These are phyloP conservation scores for Muricea muricata DNA, from an alignment of 92 coral and sea anemone genomes.

Conservation along the genomic window DNA sequence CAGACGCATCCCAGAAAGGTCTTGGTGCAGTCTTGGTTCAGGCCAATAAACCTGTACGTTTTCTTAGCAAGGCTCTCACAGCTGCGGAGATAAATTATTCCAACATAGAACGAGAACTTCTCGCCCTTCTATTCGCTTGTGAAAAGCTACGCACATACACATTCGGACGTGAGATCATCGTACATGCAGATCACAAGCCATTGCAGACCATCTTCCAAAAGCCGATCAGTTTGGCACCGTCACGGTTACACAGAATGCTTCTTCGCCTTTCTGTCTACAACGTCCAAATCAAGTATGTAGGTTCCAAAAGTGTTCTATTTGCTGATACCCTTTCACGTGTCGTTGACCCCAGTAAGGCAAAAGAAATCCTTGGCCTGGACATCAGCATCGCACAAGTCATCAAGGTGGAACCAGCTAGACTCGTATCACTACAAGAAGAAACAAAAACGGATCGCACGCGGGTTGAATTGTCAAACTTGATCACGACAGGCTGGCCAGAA, in stretches of 20 bases:
- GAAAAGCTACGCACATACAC: constrained; percentile 74
- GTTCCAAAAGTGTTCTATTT: constrained; percentile 51
- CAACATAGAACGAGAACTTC: constrained; percentile 72
- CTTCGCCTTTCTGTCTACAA: constrained; percentile 49
- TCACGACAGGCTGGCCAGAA: constrained; percentile 75
- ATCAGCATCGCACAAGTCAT: constrained; percentile 21
- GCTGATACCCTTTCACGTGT: constrained; percentile 67
- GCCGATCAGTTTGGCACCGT: constrained; percentile 58
- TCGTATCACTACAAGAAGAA: constrained; percentile 28
- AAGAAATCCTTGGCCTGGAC: constrained; percentile 45
- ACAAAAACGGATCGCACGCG: constrained; percentile 30
- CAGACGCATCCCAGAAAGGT: constrained; percentile 67
- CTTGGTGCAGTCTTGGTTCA: constrained; percentile 70
- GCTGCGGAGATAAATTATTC: constrained; percentile 71
- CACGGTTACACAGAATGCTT: constrained; percentile 12
- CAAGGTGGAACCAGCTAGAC: constrained; percentile 68
- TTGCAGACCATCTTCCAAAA: constrained; percentile 66
- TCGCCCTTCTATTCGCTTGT: constrained; percentile 67
- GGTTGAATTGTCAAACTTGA: constrained; percentile 45
- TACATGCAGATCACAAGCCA: constrained; percentile 76
- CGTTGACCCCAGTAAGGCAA: constrained; percentile 43
- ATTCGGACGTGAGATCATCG: constrained; percentile 52
- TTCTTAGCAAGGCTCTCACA: constrained; percentile 69
- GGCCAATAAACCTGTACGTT: constrained; percentile 63
- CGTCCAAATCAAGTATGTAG: constrained; percentile 61